A percentile compares a stretch with the other conserved stretches of the same genome.
Conservation (phyloP, 2,113 vertebrate species). For the Aramus guarauna region DNA sequence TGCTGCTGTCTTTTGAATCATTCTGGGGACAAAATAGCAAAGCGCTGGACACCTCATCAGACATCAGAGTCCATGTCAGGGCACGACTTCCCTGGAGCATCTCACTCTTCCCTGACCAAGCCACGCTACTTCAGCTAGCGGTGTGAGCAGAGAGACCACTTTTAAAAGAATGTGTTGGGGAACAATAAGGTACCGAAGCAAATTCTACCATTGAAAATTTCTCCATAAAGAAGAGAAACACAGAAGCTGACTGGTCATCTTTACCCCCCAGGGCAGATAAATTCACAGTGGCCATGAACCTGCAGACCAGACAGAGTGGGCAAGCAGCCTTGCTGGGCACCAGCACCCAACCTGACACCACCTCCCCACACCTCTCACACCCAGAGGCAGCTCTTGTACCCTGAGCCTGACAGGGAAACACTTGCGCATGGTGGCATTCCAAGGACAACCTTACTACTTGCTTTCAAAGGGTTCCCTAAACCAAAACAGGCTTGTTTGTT, state of each 20-base stretch:
- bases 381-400: not conserved
- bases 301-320: not conserved
- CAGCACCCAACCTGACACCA: not conserved
- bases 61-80: not conserved
- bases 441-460: not conserved
- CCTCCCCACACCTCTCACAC: not conserved
- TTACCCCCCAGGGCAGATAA: not conserved
- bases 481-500: not conserved
- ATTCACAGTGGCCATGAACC: not conserved
- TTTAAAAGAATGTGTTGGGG: rapidly evolving
- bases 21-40: not conserved
- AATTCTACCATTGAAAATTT: not conserved
- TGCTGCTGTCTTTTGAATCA: not conserved
- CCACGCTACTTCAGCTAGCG: not conserved
- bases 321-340: not conserved
- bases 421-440: not conserved
- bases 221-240: not conserved
- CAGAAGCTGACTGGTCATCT: not conserved
- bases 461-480: not conserved
- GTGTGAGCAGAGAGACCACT: not conserved
- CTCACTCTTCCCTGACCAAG: not conserved
- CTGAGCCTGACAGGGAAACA: not conserved
- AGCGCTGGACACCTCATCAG: not conserved
- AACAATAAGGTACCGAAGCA: not conserved
- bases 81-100: not conserved